Percentiles rank a stretch among this genome's conserved stretches.
phyloP scores from a whole-genome alignment of 2,888 invertebrate species.

The Automeris io region DNA sequence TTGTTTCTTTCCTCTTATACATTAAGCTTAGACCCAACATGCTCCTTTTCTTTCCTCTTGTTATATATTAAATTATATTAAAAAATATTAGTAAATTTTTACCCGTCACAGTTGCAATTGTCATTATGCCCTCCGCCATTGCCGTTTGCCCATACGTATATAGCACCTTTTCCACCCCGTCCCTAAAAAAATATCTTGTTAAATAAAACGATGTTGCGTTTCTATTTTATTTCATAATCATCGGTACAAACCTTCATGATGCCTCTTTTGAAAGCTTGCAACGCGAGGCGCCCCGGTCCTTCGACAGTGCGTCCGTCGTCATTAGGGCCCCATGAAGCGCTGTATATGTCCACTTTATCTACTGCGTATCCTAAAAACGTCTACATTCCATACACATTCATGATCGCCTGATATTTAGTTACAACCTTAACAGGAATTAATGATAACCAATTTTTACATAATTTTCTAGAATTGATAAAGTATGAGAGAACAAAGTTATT shows the following conservation, averaged over 20 bases:
- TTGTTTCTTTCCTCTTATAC: no score
- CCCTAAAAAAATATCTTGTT: constrained; percentile 58
- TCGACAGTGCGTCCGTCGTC: constrained; percentile 94
- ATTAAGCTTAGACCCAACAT: no score
- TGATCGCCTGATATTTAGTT: constrained; percentile 2
- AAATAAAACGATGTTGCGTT: background rate
- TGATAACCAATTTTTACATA: constrained; percentile 1
- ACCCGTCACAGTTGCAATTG: constrained; percentile 96
- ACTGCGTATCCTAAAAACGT: constrained; percentile 75
- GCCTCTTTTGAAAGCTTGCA: constrained; percentile 85
- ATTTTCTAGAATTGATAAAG: background rate
- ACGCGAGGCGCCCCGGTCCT: constrained; percentile 88
- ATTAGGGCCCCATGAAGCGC: constrained; percentile 95
- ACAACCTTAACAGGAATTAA: constrained; percentile 3
- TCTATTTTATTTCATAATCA: no score
- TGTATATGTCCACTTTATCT: constrained; percentile 91
- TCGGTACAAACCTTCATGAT: constrained; percentile 81
- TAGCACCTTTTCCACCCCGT: constrained; percentile 87
- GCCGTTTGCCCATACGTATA: constrained; percentile 96
- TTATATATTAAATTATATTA: constrained; percentile 2
- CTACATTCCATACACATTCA: background rate
- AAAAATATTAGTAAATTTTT: constrained; percentile 50
- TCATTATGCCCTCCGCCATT: constrained; percentile 91
- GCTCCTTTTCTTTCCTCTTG: background rate
- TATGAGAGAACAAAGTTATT: no score